Evolutionary conservation across 35 echinoderm and acorn worm genomes (phyloP), one percentile per base, ranked within the genome.

Genomic region (Diadema setosum): DNA sequence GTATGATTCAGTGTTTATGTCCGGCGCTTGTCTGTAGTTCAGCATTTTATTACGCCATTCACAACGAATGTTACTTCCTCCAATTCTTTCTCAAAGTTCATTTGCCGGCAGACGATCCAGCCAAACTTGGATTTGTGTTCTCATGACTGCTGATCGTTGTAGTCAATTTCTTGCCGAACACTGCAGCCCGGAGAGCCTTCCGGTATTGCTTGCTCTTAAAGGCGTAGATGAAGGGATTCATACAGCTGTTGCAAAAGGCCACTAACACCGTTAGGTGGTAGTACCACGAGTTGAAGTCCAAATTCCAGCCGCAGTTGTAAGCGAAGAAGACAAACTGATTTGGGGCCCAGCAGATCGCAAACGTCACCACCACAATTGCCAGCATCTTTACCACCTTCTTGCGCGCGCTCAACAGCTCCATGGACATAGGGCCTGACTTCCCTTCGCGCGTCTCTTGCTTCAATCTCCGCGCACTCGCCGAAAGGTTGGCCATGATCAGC

Each of bases 191-290:
- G 21, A 98, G 61, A 20, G 96, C 92, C 42, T 78, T 82, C 4
- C 96, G 82, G 41, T 95, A 94, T 41, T 87, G 85, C 42, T 86
- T 86, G 52, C 87, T 99, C 74, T 99, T 91, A 70, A 95, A 99
- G 14, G 85, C 96, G 30, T 99, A 99, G 20, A 99, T 99, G 57
- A 99, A 83, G 5, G 96, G 96, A 75, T 98, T 94, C 88, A 94
- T 91, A 46, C 92, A 94, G 11, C 83, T 83, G 56, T 98, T 94
- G 39, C 92, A 94, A 64, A 94, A 98, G 18, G 96, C 96, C 29
- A 94, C 81, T 33, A 98, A 56, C 14, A 98, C 90, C 39, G 88
- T 92, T n/a, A 85, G 80, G 59, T 94, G 96, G 70, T 99, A 99
- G 55, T 92, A 91, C 89, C 82, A 89, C 42, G 63, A 80, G 25